Evolutionary conservation across 1,140 invertebrate genomes (phyloP).

Genomic region (Drosophila watanabei): DNA sequence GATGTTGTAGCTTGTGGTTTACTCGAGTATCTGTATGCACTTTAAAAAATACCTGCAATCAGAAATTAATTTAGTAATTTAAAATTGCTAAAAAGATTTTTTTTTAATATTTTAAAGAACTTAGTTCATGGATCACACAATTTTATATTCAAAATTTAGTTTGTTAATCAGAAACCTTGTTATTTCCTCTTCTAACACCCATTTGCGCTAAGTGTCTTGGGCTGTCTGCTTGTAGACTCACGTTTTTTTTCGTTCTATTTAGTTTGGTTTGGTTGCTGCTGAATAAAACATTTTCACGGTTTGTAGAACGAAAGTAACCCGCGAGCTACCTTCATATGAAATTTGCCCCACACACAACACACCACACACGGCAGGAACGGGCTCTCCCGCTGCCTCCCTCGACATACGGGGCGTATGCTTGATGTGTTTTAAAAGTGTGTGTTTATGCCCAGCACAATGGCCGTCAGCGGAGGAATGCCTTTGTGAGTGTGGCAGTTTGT

Average conservation of each 20-base stretch:
- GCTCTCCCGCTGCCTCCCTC: neutral
- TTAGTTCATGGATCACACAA: neutral
- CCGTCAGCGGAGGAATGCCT: slow-evolving; percentile 30
- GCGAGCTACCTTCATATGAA: slow-evolving; percentile 79
- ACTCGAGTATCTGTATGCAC: slow-evolving; percentile 21
- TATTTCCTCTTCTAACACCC: neutral
- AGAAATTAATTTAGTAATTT: too few relatives aligned
- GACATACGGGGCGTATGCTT: slow-evolving; percentile 70
- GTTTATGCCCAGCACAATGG: slow-evolving; percentile 77
- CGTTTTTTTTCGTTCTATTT: slow-evolving; percentile 80
- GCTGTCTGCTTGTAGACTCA: slow-evolving; percentile 60
- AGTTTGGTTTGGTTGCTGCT: slow-evolving; percentile 81
- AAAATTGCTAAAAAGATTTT: neutral
- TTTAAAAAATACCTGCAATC: neutral
- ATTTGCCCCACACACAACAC: slow-evolving; percentile 67
- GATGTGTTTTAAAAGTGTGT: slow-evolving; percentile 83
- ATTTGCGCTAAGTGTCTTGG: slow-evolving; percentile 17
- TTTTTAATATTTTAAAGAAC: fast-evolving
- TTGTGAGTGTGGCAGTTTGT: slow-evolving; percentile 11
- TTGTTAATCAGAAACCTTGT: too few relatives aligned
- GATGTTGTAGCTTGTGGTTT: slow-evolving; percentile 29
- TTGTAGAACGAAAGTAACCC: slow-evolving; percentile 76
- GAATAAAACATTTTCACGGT: slow-evolving; percentile 84
- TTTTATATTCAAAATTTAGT: neutral
- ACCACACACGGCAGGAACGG: slow-evolving; percentile 22